phyloP scores from a whole-genome alignment of 2,888 invertebrate genomes.

The Pelosia muscerda region DNA sequence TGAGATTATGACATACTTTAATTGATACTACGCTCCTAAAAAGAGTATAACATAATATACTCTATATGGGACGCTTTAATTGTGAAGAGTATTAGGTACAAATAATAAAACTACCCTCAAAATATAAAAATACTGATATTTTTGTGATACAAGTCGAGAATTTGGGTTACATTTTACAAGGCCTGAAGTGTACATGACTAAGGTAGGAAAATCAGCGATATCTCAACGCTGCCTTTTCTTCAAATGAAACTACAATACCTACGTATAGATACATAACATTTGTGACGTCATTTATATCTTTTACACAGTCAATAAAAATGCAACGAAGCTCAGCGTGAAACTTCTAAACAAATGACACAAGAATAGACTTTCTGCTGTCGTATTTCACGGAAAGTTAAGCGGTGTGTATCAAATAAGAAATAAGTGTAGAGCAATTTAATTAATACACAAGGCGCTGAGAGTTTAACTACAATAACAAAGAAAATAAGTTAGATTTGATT shows the following conservation, averaged over 20 bases:
- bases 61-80: not conserved
- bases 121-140: slow-evolving; percentile 1
- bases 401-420: not conserved
- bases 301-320: not conserved
- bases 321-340: not conserved
- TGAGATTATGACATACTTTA: not conserved
- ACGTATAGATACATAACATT: not conserved
- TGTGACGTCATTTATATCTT: not conserved
- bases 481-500: not conserved
- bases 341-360: not conserved
- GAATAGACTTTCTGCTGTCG: no score
- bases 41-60: not conserved
- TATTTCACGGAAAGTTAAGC: not conserved
- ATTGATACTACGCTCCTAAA: not conserved
- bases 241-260: not conserved
- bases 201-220: not conserved
- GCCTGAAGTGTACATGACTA: not conserved
- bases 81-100: not conserved
- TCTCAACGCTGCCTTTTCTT: not conserved
- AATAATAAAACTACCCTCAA: not conserved
- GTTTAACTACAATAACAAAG: no score
- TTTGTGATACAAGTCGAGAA: not conserved
- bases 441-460: not conserved
- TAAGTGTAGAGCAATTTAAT: not conserved
- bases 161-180: not conserved